These are phyloP conservation scores for Trichacis sp. DNA, from an alignment of 2,888 invertebrate genomes.

Conservation along the genomic window DNA sequence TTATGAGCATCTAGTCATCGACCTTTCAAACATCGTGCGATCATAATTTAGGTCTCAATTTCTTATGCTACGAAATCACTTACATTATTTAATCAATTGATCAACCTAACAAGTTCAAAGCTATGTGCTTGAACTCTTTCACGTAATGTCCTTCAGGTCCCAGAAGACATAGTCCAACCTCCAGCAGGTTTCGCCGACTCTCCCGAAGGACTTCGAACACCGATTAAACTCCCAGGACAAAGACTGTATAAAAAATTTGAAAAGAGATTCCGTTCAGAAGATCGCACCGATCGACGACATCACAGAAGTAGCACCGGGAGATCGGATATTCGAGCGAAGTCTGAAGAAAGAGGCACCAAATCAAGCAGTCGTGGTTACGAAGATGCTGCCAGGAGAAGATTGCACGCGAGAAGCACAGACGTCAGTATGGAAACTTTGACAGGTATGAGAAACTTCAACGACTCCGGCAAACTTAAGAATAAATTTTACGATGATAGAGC, in stretches of 20 bases:
- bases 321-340: conserved; percentile 83
- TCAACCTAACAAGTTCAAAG: too few species aligned
- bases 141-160: too few species aligned
- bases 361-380: conserved; percentile 59
- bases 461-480: background rate
- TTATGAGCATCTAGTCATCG: too few species aligned
- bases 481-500: background rate
- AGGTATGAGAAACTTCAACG: conserved; percentile 45
- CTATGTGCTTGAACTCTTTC: too few species aligned
- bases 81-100: too few species aligned
- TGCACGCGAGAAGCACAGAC: conserved; percentile 76
- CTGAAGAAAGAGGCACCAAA: conserved; percentile 61
- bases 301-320: conserved; percentile 73
- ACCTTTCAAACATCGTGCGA: too few species aligned
- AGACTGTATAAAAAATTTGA: conserved; percentile 81
- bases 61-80: too few species aligned
- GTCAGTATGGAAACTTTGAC: conserved; percentile 73
- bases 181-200: conserved; percentile 92
- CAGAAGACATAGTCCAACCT: conserved; percentile 84
- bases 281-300: conserved; percentile 76
- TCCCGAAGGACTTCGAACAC: conserved; percentile 71
- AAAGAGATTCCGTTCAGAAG: conserved; percentile 84
- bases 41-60: too few species aligned
- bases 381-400: conserved; percentile 54
- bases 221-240: conserved; percentile 63